Evolutionary conservation across 2,888 invertebrate genomes (phyloP), one percentile per base, ranked within the genome.

Genomic region (Conchocele bisecta): DNA sequence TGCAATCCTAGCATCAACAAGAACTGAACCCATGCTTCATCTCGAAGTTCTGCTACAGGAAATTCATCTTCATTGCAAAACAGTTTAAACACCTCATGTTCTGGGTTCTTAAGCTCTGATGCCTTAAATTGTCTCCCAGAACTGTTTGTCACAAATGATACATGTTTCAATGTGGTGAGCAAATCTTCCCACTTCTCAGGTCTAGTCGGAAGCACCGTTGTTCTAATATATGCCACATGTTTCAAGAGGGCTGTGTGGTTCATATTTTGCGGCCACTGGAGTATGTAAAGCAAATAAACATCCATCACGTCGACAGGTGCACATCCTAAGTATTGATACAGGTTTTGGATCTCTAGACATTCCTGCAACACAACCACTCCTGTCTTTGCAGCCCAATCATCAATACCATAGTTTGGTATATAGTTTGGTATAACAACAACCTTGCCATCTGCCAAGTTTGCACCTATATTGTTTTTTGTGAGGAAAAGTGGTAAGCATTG

Each of bases 1-100:
- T 58, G 56, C 41, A 75, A 37, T 20, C 75, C 79, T 3, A 63
- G 33, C 6, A 53, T 6, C 5, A 26, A 24, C 39, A 79, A 29
- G 15, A 79, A 75, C 2, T 7, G 2, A 4, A 22, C 24, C 79
- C 79, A 79, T 41, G 33, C 22, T 0, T 22, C 0, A 2, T 31
- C 46, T 15, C n/a, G n/a, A 29, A 65, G 73, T 11, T 53, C 48
- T 29, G 44, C n/a, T 35, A 68, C 63, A 20, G 66, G 67, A 50
- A 73, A 75, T 1, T 65, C 56, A 6, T 15, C 26, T 1, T 39
- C 35, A 37, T 6, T 29, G 17, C 44, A 48, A 48, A 72, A 46
- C 4, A 28, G 11, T 17, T 35, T 37, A 31, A 72, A 72, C 6
- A 56, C 33, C 15, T 22, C 26, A 51, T 51, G 29, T 3, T 42